Percentiles rank a stretch among this genome's conserved stretches.
Evolutionary conservation across 2,797 vertebrate species (phyloP).

Genomic region (Pangasius sanitwongsei): DNA sequence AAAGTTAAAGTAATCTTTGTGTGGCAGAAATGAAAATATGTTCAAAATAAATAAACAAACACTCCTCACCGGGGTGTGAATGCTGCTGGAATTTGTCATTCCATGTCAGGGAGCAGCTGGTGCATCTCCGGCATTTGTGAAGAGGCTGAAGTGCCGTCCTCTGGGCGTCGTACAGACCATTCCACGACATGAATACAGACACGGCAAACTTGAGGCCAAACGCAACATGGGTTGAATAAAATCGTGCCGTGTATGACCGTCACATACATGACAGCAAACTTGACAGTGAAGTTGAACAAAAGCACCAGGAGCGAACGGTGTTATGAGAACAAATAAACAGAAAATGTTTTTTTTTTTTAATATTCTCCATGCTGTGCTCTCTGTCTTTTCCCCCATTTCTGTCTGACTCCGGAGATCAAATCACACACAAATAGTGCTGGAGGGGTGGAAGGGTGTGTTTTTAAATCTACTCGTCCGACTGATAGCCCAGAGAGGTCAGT

Average conservation of each 20-base stretch:
- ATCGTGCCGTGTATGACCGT: not conserved
- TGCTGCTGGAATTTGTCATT: slow-evolving; percentile 6
- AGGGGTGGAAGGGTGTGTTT: slow-evolving; percentile 13
- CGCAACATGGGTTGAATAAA: not conserved
- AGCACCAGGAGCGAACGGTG: not conserved
- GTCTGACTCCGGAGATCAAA: not conserved
- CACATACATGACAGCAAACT: not conserved
- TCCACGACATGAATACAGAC: not conserved
- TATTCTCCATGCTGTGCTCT: not conserved
- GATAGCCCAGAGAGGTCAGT: slow-evolving; percentile 15
- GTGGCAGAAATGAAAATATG: not conserved
- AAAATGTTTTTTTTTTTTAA: not conserved
- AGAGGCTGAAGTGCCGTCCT: not conserved
- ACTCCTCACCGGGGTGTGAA: not conserved
- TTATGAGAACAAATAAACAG: not conserved
- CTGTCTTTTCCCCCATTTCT: not conserved
- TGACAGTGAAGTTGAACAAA: not conserved
- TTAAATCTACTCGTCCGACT: not conserved
- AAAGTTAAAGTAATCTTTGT: not conserved
- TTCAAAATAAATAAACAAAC: not conserved
- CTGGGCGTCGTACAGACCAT: not conserved
- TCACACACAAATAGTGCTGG: slow-evolving; percentile 9
- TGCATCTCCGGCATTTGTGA: not conserved
- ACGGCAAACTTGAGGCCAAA: not conserved
- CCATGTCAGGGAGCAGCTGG: not conserved